Evolutionary conservation across 1,140 invertebrate genomes (phyloP).

Genomic region (Diachasma alloeum): DNA sequence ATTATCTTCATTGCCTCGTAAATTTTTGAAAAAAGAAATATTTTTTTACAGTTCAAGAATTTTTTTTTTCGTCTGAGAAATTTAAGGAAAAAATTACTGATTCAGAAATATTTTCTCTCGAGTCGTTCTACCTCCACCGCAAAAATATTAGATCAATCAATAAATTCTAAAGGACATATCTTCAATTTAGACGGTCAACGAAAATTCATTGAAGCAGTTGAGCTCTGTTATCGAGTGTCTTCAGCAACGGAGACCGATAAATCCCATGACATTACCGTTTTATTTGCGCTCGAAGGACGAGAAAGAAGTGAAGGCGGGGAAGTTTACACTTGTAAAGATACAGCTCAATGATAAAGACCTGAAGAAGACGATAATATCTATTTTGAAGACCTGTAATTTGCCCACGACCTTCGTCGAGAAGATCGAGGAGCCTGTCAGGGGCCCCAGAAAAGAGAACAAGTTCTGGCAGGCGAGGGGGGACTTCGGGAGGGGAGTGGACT

Average conservation of each 20-base stretch:
- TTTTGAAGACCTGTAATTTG: slow-evolving; percentile 83
- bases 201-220: slow-evolving; percentile 87
- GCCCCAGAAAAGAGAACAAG: slow-evolving; percentile 22
- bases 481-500: slow-evolving; percentile 54
- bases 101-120: too few species aligned
- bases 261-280: slow-evolving; percentile 74
- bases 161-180: too few species aligned
- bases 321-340: slow-evolving; percentile 78
- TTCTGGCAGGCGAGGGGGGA: slow-evolving; percentile 33
- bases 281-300: slow-evolving; percentile 74
- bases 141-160: too few species aligned
- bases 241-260: slow-evolving; percentile 69
- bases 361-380: slow-evolving; percentile 76
- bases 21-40: too few species aligned
- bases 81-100: too few species aligned
- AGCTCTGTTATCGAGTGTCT: slow-evolving; percentile 84
- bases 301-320: slow-evolving; percentile 70
- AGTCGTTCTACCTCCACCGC: too few species aligned
- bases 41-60: too few species aligned
- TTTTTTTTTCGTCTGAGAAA: too few species aligned
- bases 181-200: slow-evolving; percentile 79
- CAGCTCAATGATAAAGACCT: slow-evolving; percentile 74
- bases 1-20: too few species aligned
- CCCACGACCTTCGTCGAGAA: slow-evolving; percentile 85
- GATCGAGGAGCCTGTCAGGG: slow-evolving; percentile 61